Percentiles rank a stretch among this genome's conserved stretches.
Evolutionary conservation across 2,888 invertebrate species (phyloP).

Genomic region (Sabatieria punctata): DNA sequence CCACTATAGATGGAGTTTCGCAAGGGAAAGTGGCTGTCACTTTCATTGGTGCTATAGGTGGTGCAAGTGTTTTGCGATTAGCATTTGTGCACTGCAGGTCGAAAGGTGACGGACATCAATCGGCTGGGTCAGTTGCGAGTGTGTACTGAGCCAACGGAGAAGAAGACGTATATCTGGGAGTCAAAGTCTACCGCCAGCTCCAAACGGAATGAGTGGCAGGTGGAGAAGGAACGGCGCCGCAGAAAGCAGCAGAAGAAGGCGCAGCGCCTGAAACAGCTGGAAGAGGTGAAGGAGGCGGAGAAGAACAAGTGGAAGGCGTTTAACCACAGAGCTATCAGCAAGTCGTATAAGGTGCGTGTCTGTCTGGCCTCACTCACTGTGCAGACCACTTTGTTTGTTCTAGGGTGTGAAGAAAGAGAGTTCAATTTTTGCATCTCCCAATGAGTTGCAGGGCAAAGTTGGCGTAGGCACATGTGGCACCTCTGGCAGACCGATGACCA

Average conservation of each 20-base stretch:
- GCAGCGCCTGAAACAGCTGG: conserved; percentile 77
- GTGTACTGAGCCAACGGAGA: not conserved
- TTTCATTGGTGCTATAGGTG: conserved; percentile 47
- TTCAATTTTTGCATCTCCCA: conserved; percentile 93
- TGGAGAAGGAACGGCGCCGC: conserved; percentile 23
- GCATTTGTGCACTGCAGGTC: not conserved
- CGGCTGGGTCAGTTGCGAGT: not conserved
- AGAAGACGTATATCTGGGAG: conserved; percentile 2
- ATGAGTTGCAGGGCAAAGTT: conserved; percentile 73
- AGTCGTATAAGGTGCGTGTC: conserved; percentile 21
- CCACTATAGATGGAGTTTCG: conserved; percentile 65
- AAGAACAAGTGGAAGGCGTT: conserved; percentile 95
- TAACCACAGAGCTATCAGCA: conserved; percentile 52
- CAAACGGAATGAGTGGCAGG: conserved; percentile 7
- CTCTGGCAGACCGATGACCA: conserved; percentile 2
- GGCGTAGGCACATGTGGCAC: conserved; percentile 90
- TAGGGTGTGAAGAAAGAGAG: conserved; percentile 53
- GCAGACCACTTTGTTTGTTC: not conserved
- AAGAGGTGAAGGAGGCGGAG: conserved; percentile 84
- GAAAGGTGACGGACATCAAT: conserved; percentile 4
- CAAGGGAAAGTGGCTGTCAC: conserved; percentile 68
- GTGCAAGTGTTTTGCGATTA: not conserved
- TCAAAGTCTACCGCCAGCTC: not conserved
- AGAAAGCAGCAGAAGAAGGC: conserved; percentile 89
- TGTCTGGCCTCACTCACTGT: not conserved